These are phyloP conservation scores for Naja naja DNA, from an alignment of 2,113 vertebrate genomes.

Conservation along the genomic window DNA sequence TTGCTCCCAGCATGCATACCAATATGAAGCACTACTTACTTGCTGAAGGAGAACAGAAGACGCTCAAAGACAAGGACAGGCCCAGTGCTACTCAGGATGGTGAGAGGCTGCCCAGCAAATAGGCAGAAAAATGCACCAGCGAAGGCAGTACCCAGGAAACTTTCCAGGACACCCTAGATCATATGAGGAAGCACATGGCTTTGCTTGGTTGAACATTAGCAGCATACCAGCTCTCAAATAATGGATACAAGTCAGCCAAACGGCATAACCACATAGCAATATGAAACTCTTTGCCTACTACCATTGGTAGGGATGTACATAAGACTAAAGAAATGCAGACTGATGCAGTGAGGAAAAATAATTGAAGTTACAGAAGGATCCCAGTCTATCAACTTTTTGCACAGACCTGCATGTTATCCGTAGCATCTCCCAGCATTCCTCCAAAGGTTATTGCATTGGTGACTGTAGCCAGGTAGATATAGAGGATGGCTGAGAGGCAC, in stretches of 20 bases:
- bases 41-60: constrained; percentile 77
- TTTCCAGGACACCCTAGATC: constrained; percentile 77
- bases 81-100: constrained; percentile 79
- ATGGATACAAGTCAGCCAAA: not conserved
- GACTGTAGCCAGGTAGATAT: constrained; percentile 76
- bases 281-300: not conserved
- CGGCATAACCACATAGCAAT: not conserved
- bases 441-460: constrained; percentile 80
- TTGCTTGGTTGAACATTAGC: not conserved
- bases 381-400: rapidly evolving
- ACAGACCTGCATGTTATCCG: constrained; percentile 73
- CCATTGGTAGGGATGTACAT: not conserved
- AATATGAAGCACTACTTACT: constrained; percentile 51
- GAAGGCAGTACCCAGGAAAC: constrained; percentile 74
- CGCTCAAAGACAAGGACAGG: constrained; percentile 78
- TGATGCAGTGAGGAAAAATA: too few relatives aligned
- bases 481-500: constrained; percentile 74
- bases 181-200: not conserved
- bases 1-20: not conserved
- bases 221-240: not conserved
- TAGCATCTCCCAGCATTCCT: constrained; percentile 77
- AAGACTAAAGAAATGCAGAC: not conserved
- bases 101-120: constrained; percentile 76
- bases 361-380: not conserved
- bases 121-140: constrained; percentile 76